phyloP scores from a whole-genome alignment of 2,797 vertebrate genomes.

The Platalea minor region DNA sequence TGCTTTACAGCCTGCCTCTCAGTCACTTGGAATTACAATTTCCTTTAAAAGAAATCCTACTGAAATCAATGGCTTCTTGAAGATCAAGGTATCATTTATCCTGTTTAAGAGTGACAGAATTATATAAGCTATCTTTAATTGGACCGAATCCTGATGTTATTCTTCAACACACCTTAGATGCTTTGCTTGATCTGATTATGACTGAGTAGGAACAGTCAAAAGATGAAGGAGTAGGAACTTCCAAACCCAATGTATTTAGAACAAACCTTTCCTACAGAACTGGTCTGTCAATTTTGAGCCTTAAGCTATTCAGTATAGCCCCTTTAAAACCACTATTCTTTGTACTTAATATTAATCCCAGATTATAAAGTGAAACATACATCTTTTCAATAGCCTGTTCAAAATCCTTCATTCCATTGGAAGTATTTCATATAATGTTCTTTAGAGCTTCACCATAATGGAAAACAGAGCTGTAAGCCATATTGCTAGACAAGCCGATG shows the following conservation, averaged over 20 bases:
- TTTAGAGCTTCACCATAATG: not conserved
- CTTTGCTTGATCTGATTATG: not conserved
- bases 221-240: not conserved
- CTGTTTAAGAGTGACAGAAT: not conserved
- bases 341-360: constrained; percentile 9
- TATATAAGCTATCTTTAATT: not conserved
- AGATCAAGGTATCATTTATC: not conserved
- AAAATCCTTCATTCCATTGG: not conserved
- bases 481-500: not conserved
- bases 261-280: not conserved
- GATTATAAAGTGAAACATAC: constrained; percentile 3
- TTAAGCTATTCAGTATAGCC: not conserved
- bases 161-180: not conserved
- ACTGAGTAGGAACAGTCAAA: not conserved
- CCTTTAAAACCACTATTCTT: not conserved
- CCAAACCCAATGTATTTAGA: not conserved
- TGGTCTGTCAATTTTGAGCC: not conserved
- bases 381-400: not conserved
- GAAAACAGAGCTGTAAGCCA: not conserved
- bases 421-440: not conserved
- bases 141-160: not conserved
- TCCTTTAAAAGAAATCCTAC: not conserved
- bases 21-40: not conserved
- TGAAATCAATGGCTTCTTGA: not conserved
- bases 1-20: not conserved